A percentile compares a stretch with the other conserved stretches of the same genome.
Evolutionary conservation across 1,140 invertebrate species (phyloP).

Genomic region (Heliconius himera): DNA sequence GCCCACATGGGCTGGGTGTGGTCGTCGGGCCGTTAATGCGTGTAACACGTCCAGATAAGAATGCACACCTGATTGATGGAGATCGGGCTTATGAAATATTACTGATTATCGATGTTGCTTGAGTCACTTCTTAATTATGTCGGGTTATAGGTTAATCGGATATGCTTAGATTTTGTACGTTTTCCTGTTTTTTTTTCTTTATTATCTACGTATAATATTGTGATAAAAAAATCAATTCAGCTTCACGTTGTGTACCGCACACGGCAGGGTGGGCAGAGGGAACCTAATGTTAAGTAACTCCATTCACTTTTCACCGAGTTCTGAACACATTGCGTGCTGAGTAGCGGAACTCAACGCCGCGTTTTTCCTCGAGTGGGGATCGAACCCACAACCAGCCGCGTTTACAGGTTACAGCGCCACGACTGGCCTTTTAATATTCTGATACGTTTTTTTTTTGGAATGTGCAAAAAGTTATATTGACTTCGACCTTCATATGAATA

Average conservation of each 20-base stretch:
- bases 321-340: too few relatives aligned
- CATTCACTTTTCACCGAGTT: too few relatives aligned
- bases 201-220: too few relatives aligned
- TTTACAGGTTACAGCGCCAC: neutral
- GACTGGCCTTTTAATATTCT: too few relatives aligned
- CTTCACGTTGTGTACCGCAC: too few relatives aligned
- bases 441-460: too few relatives aligned
- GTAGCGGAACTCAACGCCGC: too few relatives aligned
- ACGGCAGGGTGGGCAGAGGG: too few relatives aligned
- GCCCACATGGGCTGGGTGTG: conserved; percentile 53
- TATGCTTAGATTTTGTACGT: neutral
- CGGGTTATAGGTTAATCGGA: neutral
- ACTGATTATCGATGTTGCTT: conserved; percentile 25
- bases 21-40: conserved; percentile 40
- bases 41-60: conserved; percentile 35
- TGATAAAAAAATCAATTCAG: too few relatives aligned
- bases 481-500: neutral
- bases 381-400: neutral
- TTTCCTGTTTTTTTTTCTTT: too few relatives aligned
- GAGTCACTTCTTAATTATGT: neutral
- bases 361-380: too few relatives aligned
- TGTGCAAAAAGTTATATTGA: neutral
- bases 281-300: too few relatives aligned
- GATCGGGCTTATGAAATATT: conserved; percentile 33
- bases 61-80: conserved; percentile 31